A percentile compares a stretch with the other conserved stretches of the same genome.
phyloP scores from a whole-genome alignment of 2,113 vertebrate genomes.

The Noctilio leporinus region DNA sequence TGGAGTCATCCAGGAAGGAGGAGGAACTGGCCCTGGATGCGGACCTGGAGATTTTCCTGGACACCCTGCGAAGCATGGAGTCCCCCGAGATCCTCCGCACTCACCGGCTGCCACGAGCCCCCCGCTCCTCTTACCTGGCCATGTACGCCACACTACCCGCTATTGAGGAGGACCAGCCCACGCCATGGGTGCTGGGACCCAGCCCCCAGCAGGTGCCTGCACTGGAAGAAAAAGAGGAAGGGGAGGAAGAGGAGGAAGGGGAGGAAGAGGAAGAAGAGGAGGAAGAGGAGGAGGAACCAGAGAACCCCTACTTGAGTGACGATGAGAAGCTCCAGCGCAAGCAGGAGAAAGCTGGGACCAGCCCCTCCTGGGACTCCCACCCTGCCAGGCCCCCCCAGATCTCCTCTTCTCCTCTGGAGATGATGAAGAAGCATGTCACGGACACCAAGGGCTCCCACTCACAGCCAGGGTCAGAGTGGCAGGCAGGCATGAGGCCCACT shows the following conservation, averaged over 20 bases:
- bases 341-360: neutral
- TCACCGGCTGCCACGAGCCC: constrained; percentile 68
- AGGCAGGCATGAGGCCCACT: constrained; percentile 46
- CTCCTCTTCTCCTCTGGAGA: constrained; percentile 54
- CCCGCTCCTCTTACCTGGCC: constrained; percentile 60
- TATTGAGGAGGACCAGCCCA: constrained; percentile 85
- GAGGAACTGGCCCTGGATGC: constrained; percentile 40
- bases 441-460: neutral
- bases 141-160: constrained; percentile 76
- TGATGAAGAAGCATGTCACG: constrained; percentile 71
- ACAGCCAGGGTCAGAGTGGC: neutral
- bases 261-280: constrained; percentile 25
- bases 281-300: constrained; percentile 54
- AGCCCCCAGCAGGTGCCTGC: constrained; percentile 19
- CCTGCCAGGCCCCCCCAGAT: neutral
- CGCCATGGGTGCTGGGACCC: constrained; percentile 35
- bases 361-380: neutral
- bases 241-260: neutral
- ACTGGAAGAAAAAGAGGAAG: neutral
- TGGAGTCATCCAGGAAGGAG: constrained; percentile 9
- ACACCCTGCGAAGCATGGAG: constrained; percentile 90
- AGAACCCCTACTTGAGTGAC: constrained; percentile 76
- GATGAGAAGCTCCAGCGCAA: constrained; percentile 41
- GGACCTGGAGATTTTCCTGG: constrained; percentile 90
- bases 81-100: constrained; percentile 78